A percentile compares a stretch with the other conserved stretches of the same genome.
phyloP scores from a whole-genome alignment of 2,888 invertebrate genomes.

The Allacma fusca region DNA sequence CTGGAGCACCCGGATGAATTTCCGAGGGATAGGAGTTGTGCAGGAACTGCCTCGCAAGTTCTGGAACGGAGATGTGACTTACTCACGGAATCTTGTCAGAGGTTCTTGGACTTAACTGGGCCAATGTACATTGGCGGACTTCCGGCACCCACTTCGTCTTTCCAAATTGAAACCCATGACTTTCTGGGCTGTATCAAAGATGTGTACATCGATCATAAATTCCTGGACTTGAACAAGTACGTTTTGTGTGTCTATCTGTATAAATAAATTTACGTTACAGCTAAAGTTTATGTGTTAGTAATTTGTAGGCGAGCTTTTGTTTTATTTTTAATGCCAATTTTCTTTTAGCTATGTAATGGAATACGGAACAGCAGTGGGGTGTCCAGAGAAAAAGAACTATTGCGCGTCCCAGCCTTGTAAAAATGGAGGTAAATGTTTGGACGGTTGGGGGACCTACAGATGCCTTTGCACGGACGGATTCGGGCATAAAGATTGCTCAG shows the following conservation, averaged over 20 bases:
- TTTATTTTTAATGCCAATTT: constrained; percentile 31
- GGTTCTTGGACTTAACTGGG: constrained; percentile 89
- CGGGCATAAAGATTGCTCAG: constrained; percentile 90
- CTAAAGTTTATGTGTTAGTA: no score
- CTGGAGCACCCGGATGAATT: constrained; percentile 75
- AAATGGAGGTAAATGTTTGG: constrained; percentile 85
- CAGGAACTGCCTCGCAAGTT: constrained; percentile 76
- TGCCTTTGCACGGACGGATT: constrained; percentile 87
- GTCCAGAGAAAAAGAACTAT: constrained; percentile 82
- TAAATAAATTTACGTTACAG: constrained; percentile 19
- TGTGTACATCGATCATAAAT: constrained; percentile 82
- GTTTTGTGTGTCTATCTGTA: constrained; percentile 31
- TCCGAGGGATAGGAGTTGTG: constrained; percentile 82
- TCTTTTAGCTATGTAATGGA: constrained; percentile 79
- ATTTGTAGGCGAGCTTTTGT: background rate
- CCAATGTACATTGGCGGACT: constrained; percentile 91
- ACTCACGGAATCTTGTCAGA: constrained; percentile 67
- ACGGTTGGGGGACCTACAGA: constrained; percentile 87
- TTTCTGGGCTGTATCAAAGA: constrained; percentile 92
- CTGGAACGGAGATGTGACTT: constrained; percentile 72
- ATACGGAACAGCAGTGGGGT: constrained; percentile 86
- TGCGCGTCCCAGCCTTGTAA: constrained; percentile 87
- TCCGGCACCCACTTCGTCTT: constrained; percentile 65
- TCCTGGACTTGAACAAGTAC: constrained; percentile 83
- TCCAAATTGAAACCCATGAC: constrained; percentile 67